Evolutionary conservation across 2,888 invertebrate species (phyloP), one percentile per base, ranked within the genome.

Genomic region (Leptarthrus brevirostris): DNA sequence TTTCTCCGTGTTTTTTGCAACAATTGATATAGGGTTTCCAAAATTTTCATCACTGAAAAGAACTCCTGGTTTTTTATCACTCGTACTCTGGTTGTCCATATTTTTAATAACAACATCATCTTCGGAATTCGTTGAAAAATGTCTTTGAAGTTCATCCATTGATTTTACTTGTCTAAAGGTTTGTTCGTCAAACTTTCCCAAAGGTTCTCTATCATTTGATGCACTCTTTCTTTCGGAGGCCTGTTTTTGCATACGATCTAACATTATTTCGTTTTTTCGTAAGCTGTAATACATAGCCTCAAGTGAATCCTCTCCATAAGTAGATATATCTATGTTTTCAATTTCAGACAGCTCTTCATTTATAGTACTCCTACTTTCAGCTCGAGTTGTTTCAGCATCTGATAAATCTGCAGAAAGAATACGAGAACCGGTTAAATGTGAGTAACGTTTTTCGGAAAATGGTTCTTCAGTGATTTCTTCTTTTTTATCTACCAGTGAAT

Each of bases 171-270:
- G 76, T 6, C 75, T 74, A 20, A 61, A 53, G 2, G 77, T 54
- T 0, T 79, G 78, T 30, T 82, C 81, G 12, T 79, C 80, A 54
- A 80, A 80, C 14, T 74, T 78, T n/a, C 75, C 56, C 2, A 74
- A 73, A 24, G 76, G 76, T 6, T 56, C 64, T 12, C 70, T 24
- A 61, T 14, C 76, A 69, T n/a, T 53, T 64, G 52, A 44, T 24
- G 66, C 72, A 49, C 72, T 53, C 14, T 75, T 77, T 0, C 79
- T 76, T 40, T 80, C 81, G 0, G 79, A 80, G 0, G 80, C 79
- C 12, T 78, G 77, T 2, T 81, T 77, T 12, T 81, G 79, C 81
- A 83, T 81, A 75, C 80, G 80, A 56, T 81, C 80, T 54, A 82
- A 78, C 1, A 79, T 74, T 16, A 79, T 77, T 40, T 83, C 83